Conservation (phyloP, 2,113 vertebrate genomes). For the Eurypyga helias region DNA sequence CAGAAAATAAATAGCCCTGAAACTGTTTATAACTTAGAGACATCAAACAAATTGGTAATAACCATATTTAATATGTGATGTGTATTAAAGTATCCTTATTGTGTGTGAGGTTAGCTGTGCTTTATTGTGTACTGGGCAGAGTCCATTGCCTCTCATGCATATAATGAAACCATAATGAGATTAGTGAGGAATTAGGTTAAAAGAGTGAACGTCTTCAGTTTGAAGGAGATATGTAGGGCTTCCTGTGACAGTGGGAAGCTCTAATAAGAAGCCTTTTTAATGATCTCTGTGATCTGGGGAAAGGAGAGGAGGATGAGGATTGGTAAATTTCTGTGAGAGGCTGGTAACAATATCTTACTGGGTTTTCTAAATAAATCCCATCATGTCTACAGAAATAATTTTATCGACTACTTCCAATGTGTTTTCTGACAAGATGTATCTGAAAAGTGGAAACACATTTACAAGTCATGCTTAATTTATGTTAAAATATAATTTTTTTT, state of each 20-base stretch:
- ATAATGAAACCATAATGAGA: not conserved
- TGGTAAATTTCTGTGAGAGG: not conserved
- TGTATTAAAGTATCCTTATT: not conserved
- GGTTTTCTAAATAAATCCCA: not conserved
- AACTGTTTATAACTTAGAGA: not conserved
- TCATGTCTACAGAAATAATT: not conserved
- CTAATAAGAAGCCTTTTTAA: not conserved
- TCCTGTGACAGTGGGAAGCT: not conserved
- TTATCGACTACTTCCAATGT: not conserved
- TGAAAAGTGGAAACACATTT: not conserved
- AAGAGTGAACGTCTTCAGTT: not conserved
- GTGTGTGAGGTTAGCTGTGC: not conserved
- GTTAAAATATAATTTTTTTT: not conserved
- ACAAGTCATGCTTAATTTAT: not conserved
- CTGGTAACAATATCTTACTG: not conserved
- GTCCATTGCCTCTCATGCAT: not conserved
- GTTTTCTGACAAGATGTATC: not conserved
- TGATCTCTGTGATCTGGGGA: not conserved
- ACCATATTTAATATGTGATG: not conserved
- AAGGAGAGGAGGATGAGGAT: not conserved
- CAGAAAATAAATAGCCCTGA: not conserved
- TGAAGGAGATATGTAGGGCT: not conserved
- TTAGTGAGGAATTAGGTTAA: not conserved
- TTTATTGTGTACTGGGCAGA: not conserved
- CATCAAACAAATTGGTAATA: not conserved